Evolutionary conservation across 2,113 vertebrate species (phyloP).

Genomic region (Eudyptes chrysolophus): DNA sequence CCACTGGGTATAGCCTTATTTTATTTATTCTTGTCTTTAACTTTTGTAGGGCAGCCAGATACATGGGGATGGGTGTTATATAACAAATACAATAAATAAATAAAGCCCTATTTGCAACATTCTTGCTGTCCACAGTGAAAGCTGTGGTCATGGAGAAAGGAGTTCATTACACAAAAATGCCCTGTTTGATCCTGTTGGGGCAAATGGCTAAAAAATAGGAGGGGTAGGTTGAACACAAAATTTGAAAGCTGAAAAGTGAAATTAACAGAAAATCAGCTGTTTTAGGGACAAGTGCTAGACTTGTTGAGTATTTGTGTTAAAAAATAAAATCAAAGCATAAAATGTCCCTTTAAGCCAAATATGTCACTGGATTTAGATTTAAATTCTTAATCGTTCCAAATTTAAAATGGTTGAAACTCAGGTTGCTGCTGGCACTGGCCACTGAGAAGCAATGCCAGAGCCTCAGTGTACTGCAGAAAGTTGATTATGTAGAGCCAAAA

Average conservation of each 20-base stretch:
- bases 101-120: slow-evolving; percentile 41
- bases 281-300: background rate
- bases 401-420: slow-evolving; percentile 25
- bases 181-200: slow-evolving; percentile 54
- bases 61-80: slow-evolving; percentile 66
- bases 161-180: slow-evolving; percentile 59
- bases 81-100: slow-evolving; percentile 71
- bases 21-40: slow-evolving; percentile 53
- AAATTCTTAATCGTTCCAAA: slow-evolving; percentile 4
- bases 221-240: background rate
- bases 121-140: slow-evolving; percentile 50
- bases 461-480: slow-evolving; percentile 20
- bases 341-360: background rate
- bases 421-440: slow-evolving; percentile 35
- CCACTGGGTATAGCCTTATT: slow-evolving; percentile 43
- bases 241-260: background rate
- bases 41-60: slow-evolving; percentile 64
- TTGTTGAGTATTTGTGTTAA: background rate
- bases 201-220: slow-evolving; percentile 29
- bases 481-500: slow-evolving; percentile 56
- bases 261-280: background rate
- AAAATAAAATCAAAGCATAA: background rate
- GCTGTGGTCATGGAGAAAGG: slow-evolving; percentile 67
- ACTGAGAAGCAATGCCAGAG: slow-evolving; percentile 20
- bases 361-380: background rate